Base-by-base conservation (phyloP, 2,888 invertebrate species). In the Drosophila algonquin region DNA sequence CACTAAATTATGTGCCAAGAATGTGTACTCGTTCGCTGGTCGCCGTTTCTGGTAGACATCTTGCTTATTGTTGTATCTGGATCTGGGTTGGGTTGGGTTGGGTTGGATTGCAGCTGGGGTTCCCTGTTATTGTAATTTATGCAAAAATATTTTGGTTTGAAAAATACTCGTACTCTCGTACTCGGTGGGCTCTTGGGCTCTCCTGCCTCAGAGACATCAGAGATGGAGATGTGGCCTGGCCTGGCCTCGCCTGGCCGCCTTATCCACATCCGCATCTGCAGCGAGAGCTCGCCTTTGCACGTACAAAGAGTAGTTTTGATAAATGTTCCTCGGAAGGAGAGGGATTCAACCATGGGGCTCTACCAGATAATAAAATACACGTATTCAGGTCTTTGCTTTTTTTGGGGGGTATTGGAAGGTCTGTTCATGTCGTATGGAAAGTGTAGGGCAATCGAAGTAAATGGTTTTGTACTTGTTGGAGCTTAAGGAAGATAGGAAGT, bases 1-100 rank as follows among this genome's bases (percentile, higher is more conserved):
- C 89, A 88, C 88, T 89, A 89, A 89, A 89, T 89, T 89, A 89
- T 89, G 85, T 75, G 80, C 82, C 74, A 79, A 76, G 89, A 89
- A 86, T 86, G 80, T 63, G 68, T 44, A 57, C 70, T 65, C 59
- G 57, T 63, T 75, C 32, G 60, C 75, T 70, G 64, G 59, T 75
- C 65, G 71, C 56, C 61, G 67, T 72, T 86, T 67, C 86, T 80
- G 83, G 80, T 81, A 82, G 81, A 87, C 87, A 82, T 82, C 85
- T 82, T 87, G 81, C 77, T 82, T 84, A 87, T 81, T 81, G 81
- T 65, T 65, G 65, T 65, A 52, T 48, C 63, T 46, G 40, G n/a
- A 40, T n/a, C 40, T 14, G 40, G 35, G 6, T 1, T 12, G 35
- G 35, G 12, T 1, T 12, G 35, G 35, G 12, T 12, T 12, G 12